These are phyloP conservation scores for Phodopus roborovskii DNA, from an alignment of 2,113 vertebrate genomes.

Conservation along the genomic window DNA sequence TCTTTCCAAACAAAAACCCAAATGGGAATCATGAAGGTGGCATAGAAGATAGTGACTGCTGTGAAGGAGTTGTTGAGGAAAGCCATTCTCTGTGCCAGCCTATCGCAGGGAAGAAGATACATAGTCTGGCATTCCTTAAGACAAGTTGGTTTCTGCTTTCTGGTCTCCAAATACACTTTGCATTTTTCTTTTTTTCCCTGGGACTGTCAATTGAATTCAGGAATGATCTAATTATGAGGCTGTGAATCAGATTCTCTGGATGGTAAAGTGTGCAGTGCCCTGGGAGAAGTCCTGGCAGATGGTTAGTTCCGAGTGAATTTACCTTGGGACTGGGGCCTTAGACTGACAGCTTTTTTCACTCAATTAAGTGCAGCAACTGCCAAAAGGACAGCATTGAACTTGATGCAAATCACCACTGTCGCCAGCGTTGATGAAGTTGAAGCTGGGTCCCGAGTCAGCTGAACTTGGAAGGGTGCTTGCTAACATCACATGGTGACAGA, in stretches of 20 bases:
- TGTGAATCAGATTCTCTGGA: slow-evolving; percentile 81
- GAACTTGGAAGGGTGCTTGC: slow-evolving; percentile 80
- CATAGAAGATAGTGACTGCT: slow-evolving; percentile 48
- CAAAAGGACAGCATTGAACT: slow-evolving; percentile 84
- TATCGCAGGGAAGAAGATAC: slow-evolving; percentile 15
- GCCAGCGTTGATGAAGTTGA: slow-evolving; percentile 81
- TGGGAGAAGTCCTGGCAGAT: slow-evolving; percentile 88
- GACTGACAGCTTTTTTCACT: slow-evolving; percentile 90
- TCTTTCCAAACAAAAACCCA: slow-evolving; percentile 46
- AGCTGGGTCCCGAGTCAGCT: slow-evolving; percentile 83
- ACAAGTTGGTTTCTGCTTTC: slow-evolving; percentile 77
- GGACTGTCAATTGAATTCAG: slow-evolving; percentile 85
- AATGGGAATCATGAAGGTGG: slow-evolving; percentile 53
- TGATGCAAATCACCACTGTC: slow-evolving; percentile 83
- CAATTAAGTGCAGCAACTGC: slow-evolving; percentile 88
- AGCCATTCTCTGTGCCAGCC: slow-evolving; percentile 62
- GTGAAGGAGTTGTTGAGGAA: slow-evolving; percentile 60
- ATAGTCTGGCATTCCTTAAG: slow-evolving; percentile 68
- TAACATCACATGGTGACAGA: not conserved
- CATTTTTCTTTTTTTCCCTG: slow-evolving; percentile 74
- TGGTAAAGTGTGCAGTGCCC: slow-evolving; percentile 85
- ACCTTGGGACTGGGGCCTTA: slow-evolving; percentile 87
- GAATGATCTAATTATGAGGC: slow-evolving; percentile 87
- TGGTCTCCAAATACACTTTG: slow-evolving; percentile 75
- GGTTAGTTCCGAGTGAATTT: slow-evolving; percentile 89